Evolutionary conservation across 37 sponge, comb jelly and placozoan genomes (phyloP).

Genomic region (Diacarnus erythraeanus): DNA sequence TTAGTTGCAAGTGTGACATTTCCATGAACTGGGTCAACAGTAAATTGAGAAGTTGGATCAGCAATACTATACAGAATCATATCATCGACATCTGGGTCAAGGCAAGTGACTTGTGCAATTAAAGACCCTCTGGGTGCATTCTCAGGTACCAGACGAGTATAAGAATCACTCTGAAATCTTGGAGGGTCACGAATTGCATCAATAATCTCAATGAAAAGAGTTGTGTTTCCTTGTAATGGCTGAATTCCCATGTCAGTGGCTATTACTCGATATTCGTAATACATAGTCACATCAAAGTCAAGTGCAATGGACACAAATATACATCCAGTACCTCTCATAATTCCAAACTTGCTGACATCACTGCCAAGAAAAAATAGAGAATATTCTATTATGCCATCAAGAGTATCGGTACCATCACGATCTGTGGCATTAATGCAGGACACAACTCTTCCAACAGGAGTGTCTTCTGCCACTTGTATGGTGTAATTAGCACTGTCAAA

Average conservation of each 20-base stretch:
- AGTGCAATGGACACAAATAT: slow-evolving; percentile 28
- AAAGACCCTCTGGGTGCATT: slow-evolving; percentile 8
- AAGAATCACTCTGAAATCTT: slow-evolving; percentile 13
- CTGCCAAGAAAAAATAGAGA: background rate
- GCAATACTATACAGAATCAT: slow-evolving; percentile 28
- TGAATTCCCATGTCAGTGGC: slow-evolving; percentile 42
- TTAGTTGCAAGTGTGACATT: background rate
- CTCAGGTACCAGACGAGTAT: slow-evolving; percentile 27
- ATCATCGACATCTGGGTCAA: slow-evolving; percentile 39
- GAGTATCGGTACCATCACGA: slow-evolving; percentile 38
- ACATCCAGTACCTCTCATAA: slow-evolving; percentile 23
- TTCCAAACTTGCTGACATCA: slow-evolving; percentile 19
- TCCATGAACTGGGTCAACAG: slow-evolving; percentile 37
- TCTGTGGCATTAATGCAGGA: slow-evolving; percentile 50
- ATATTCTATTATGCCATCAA: slow-evolving; percentile 59
- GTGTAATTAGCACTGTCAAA: slow-evolving; percentile 11
- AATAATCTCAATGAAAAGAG: slow-evolving; percentile 15
- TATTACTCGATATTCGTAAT: slow-evolving; percentile 12
- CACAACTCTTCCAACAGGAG: slow-evolving; percentile 26
- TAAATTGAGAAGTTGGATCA: slow-evolving; percentile 30
- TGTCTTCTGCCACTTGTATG: slow-evolving; percentile 24
- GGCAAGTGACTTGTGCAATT: slow-evolving; percentile 11
- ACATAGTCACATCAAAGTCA: background rate
- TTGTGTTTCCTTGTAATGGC: background rate
- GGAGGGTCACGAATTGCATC: slow-evolving; percentile 42